These are phyloP conservation scores for Litoditis marina DNA, from an alignment of 2,888 invertebrate species.

Conservation along the genomic window DNA sequence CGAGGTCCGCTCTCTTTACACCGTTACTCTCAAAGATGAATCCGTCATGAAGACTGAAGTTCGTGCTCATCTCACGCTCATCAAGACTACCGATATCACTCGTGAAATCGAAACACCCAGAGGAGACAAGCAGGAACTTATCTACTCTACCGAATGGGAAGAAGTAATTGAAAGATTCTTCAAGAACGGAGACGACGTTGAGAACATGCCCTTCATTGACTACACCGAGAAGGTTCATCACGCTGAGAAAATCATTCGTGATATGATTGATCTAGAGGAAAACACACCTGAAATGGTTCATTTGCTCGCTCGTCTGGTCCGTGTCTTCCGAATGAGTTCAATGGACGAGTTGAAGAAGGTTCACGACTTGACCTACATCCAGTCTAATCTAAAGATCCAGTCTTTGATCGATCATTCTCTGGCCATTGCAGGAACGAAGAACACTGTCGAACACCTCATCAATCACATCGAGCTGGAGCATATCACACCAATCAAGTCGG, in stretches of 20 bases:
- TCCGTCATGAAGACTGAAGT: constrained; percentile 29
- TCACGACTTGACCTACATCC: constrained; percentile 22
- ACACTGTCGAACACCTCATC: constrained; percentile 40
- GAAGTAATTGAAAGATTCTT: constrained; percentile 46
- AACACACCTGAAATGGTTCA: constrained; percentile 33
- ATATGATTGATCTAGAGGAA: constrained; percentile 20
- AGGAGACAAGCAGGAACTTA: constrained; percentile 37
- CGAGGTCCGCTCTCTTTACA: constrained; percentile 30
- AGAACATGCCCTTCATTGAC: constrained; percentile 18
- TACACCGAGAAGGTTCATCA: constrained; percentile 28
- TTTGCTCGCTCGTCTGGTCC: constrained; percentile 43
- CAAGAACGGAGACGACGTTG: constrained; percentile 43
- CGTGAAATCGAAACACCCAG: constrained; percentile 21
- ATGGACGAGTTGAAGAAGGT: constrained; percentile 29
- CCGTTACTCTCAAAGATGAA: constrained; percentile 24
- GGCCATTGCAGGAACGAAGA: constrained; percentile 46
- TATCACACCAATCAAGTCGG: constrained; percentile 29
- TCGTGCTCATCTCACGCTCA: constrained; percentile 20
- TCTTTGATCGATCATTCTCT: constrained; percentile 36
- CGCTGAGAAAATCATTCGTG: constrained; percentile 21
- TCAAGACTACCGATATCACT: constrained; percentile 20
- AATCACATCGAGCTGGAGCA: constrained; percentile 26
- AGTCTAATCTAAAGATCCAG: constrained; percentile 23
- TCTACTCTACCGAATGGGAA: constrained; percentile 43
- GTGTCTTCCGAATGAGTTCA: constrained; percentile 36